Evolutionary conservation across 2,797 vertebrate species (phyloP).

Genomic region (Halcyon badia): DNA sequence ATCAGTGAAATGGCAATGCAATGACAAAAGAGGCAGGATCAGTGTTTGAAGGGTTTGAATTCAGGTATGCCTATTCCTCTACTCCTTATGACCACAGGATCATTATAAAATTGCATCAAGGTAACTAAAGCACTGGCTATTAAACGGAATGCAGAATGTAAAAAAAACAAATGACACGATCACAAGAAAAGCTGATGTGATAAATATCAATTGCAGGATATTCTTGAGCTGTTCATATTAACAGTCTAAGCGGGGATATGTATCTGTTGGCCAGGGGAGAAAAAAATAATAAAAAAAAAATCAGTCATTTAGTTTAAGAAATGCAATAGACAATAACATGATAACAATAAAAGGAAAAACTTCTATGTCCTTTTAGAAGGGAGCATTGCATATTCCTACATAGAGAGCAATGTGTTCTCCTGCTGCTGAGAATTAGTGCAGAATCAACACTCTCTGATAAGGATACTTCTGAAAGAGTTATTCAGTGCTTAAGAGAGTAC

Average conservation of each 20-base stretch:
- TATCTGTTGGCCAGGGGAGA: background rate
- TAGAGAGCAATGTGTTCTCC: background rate
- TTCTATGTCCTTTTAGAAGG: background rate
- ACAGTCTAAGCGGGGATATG: background rate
- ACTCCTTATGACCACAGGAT: background rate
- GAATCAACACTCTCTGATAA: background rate
- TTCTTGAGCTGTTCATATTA: background rate
- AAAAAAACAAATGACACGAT: background rate
- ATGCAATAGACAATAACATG: background rate
- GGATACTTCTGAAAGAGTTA: constrained; percentile 5
- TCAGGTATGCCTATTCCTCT: background rate
- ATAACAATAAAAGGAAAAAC: background rate
- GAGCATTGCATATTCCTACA: background rate
- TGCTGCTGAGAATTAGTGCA: background rate
- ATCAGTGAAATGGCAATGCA: background rate
- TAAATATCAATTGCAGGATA: background rate
- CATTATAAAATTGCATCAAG: background rate
- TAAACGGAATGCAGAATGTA: background rate
- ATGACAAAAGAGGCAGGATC: background rate
- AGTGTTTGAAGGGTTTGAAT: background rate
- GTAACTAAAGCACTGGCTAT: background rate
- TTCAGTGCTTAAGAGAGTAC: constrained; percentile 18
- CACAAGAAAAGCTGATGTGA: background rate
- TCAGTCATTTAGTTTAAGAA: background rate
- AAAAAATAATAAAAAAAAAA: background rate